These are phyloP conservation scores for Resseliella maxima DNA, from an alignment of 2,888 invertebrate species.

Conservation along the genomic window DNA sequence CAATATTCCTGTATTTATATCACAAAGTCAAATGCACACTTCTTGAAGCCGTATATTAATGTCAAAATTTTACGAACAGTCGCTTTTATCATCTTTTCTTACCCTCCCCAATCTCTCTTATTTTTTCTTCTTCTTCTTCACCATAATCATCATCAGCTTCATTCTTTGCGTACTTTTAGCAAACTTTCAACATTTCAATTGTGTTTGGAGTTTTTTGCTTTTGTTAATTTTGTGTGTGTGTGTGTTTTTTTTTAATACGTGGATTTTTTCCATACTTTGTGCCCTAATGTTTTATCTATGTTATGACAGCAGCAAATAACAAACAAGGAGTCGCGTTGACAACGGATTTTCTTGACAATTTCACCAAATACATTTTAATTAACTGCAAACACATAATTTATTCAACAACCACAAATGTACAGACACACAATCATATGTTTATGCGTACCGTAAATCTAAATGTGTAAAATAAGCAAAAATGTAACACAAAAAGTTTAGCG, in stretches of 20 bases:
- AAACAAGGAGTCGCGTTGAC: background rate
- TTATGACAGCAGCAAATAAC: background rate
- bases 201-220: conserved; percentile 1
- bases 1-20: background rate
- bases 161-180: background rate
- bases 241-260: background rate
- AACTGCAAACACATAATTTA: background rate
- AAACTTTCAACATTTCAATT: conserved; percentile 47
- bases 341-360: background rate
- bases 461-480: background rate
- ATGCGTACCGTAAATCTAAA: background rate
- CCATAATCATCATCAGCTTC: too few relatives aligned
- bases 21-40: conserved; percentile 29
- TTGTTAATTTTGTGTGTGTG: background rate
- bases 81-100: conserved; percentile 19
- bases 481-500: background rate
- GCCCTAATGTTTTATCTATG: background rate
- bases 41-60: background rate
- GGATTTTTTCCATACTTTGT: too few relatives aligned
- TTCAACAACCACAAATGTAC: background rate
- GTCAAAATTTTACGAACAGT: background rate
- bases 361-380: background rate
- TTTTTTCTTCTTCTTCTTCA: background rate
- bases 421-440: too few relatives aligned
- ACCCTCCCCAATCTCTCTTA: too few relatives aligned